Base-by-base conservation (phyloP, 2,113 vertebrate genomes). In the Pseudorhombus dupliciocellatus region DNA sequence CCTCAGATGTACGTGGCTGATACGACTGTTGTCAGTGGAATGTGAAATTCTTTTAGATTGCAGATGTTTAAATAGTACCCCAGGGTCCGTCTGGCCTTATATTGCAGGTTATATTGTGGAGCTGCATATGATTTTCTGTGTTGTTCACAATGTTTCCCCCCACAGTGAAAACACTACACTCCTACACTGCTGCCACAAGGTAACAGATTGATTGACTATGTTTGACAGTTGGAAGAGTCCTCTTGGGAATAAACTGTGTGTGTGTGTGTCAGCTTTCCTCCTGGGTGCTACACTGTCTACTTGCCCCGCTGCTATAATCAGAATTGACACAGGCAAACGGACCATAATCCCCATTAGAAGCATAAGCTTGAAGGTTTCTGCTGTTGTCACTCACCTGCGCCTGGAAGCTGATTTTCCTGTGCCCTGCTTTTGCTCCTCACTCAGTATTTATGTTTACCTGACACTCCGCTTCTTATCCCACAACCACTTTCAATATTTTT, bases 291-390 rank as follows among this genome's bases (percentile, higher is more conserved):
- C 64, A 9, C 7, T 37, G 58, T 80, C 83, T 84, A 55, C 64
- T 50, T 28, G 37, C 26, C 61, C 72, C 62, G 50, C 62, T 73
- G 64, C 81, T 67, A 73, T 90, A 89, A 92, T 92, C 70, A 83
- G 67, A 78, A 72, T 65, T 84, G 89, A 86, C 85, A 80, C 77
- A 70, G 75, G 81, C 87, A 79, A 75, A 71, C 66, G 31, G 87
- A 86, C 85, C 66, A 85, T 92, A 91, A 92, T 93, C 91, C 88
- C 70, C 79, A 87, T 87, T 92, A 86, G 81, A 91, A 66, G 84
- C 61, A 54, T 55, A 58, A 88, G 87, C 92, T 92, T 90, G 91
- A 91, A 92, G 82, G 74, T 88, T 91, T 90, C 86, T 85, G 55
- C 66, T 63, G 78, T 81, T 76, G 82, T 89, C 87, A 81, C 81